Base-by-base conservation (phyloP, 2,797 vertebrate genomes). In the Lithobates sylvaticus region DNA sequence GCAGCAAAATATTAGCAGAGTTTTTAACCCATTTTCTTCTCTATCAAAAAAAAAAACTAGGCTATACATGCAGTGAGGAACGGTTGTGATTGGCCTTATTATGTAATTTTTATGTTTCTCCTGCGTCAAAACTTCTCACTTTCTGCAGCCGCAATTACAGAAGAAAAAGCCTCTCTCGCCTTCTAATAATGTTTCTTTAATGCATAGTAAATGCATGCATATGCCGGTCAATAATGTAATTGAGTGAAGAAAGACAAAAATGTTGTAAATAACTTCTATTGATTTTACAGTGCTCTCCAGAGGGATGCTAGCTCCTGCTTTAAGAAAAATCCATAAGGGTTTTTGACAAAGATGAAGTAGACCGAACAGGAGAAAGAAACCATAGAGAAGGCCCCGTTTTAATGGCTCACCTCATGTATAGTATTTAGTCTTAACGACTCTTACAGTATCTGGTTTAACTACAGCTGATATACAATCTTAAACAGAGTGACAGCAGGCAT, bases 151-250 rank as follows among this genome's bases (percentile, higher is more conserved):
- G 80, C 29, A 39, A 54, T 75, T 13, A 65, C 27, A 64, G 36
- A 27, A 77, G 61, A 67, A 39, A 75, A 74, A 74, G 23, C 39
- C 70, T 18, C 15, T 29, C 61, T 29, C 61, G 67, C 16, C 39
- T 61, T 75, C 29, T 15, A 81, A 75, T 84, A 15, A 86, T 72
- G 36, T 44, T 8, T 81, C 88, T 88, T 89, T 73, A 89, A 90
- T 89, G 82, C 75, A 91, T 88, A 89, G 81, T 88, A 90, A 84
- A 77, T 89, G 76, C 82, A 83, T 83, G 65, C 88, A 88, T 91
- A 90, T 90, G 73, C 64, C 74, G 82, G 84, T 92, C 92, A 93
- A 92, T 91, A 93, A 91, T 80, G 88, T 90, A 92, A 92, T 84
- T 92, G 91, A 90, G 88, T 91, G 89, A 90, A 80, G 86, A 91